Base-by-base conservation (phyloP, 2,113 vertebrate species). In the Neofelis nebulosa region DNA sequence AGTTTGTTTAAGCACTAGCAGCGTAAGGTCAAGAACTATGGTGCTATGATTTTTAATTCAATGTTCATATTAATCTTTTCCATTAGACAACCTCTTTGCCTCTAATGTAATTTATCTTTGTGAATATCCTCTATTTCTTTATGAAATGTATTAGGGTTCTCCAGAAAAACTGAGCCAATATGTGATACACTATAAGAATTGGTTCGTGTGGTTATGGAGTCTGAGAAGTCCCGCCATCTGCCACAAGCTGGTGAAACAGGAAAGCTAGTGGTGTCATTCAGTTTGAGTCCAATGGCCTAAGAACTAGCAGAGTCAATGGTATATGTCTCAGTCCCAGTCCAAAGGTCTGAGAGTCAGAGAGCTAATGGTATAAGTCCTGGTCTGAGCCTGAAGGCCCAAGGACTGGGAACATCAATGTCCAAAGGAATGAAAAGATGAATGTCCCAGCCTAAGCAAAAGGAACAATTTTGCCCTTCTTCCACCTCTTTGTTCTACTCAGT, bases 91-190 rank as follows among this genome's bases (percentile, higher is more conserved):
- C 3, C 11, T 65, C 11, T 12, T 14, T 69, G 38, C 33, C 52
- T 81, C 50, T 61, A 55, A 2, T 55, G 21, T 55, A 55, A 41
- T 92, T 88, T 69, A 1, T 78, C 78, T 92, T 66, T 87, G 16
- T n/a, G 50, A 91, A 7, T 48, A 63, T 0, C 0, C 3, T 1
- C 0, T 1, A 4, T 92, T 95, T 3, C 63, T 12, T 90, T 97
- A 76, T 38, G 16, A n/a, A 74, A 27, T 89, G 11, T 89, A 33
- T 41, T 74, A 57, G 36, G 15, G 16, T 89, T 74, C 11, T 61
- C 36, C 36, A 74, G 68, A 73, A 25, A 57, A 74, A 73, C 31
- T 73, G 36, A 63, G 15, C 7, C 8, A 45, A 33, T 14, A 33
- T 7, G 14, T 31, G 61, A 68, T 25, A n/a, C 14, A 18, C 31